These are phyloP conservation scores for Glyphotaelius pellucidus DNA, from an alignment of 2,888 invertebrate genomes.

Conservation along the genomic window DNA sequence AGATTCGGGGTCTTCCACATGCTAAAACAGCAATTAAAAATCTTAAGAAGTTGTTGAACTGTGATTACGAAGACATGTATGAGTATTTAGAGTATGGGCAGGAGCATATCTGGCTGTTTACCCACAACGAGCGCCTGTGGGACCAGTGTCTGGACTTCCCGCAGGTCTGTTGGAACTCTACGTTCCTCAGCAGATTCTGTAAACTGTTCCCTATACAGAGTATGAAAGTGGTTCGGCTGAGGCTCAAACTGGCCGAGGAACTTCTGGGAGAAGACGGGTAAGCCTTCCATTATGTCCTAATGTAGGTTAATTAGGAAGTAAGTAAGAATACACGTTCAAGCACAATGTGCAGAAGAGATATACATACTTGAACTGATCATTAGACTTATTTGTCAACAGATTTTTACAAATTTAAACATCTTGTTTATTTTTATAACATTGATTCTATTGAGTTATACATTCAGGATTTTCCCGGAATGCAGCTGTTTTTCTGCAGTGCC, in stretches of 20 bases:
- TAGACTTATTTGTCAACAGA: too few species aligned
- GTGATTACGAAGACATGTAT: constrained; percentile 85
- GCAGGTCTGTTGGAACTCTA: constrained; percentile 78
- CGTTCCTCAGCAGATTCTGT: constrained; percentile 88
- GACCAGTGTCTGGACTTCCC: constrained; percentile 77
- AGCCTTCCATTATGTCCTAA: constrained; percentile 68
- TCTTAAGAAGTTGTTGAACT: constrained; percentile 85
- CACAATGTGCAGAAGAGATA: too few species aligned
- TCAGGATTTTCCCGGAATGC: too few species aligned
- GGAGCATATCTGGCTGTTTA: constrained; percentile 87
- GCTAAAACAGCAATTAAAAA: constrained; percentile 82
- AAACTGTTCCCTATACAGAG: constrained; percentile 91
- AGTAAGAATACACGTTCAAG: too few species aligned
- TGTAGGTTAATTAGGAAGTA: not conserved
- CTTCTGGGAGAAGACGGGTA: constrained; percentile 85
- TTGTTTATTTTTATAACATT: too few species aligned
- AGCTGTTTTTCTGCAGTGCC: too few species aligned
- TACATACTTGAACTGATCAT: too few species aligned
- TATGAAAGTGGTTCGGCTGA: constrained; percentile 90
- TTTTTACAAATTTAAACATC: too few species aligned
- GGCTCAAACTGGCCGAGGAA: constrained; percentile 84
- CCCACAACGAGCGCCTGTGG: constrained; percentile 91
- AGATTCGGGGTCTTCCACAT: constrained; percentile 86
- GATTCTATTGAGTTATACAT: too few species aligned
- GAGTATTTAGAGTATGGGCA: constrained; percentile 88